These are phyloP conservation scores for Troilus luridus DNA, from an alignment of 2,888 invertebrate genomes.

Conservation along the genomic window DNA sequence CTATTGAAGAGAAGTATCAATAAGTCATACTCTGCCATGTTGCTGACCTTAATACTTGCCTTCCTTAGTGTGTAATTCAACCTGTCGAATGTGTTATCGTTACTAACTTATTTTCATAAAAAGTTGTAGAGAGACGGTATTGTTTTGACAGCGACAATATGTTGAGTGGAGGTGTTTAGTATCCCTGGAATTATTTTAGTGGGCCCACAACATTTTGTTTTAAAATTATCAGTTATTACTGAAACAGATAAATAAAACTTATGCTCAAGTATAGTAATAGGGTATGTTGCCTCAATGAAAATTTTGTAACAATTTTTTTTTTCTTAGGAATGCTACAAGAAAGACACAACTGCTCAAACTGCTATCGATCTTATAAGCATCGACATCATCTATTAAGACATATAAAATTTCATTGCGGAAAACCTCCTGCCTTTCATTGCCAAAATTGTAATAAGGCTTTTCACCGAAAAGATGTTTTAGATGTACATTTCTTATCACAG, in stretches of 20 bases:
- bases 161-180: not conserved
- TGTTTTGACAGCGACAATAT: too few species aligned
- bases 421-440: conserved; percentile 76
- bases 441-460: conserved; percentile 73
- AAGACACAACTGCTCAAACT: conserved; percentile 63
- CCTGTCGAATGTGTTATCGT: too few species aligned
- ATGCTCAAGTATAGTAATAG: not conserved
- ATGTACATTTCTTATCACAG: conserved; percentile 24
- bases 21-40: too few species aligned
- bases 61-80: too few species aligned
- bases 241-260: not conserved
- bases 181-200: not conserved
- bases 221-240: not conserved
- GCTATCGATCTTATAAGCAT: conserved; percentile 62
- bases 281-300: not conserved
- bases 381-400: conserved; percentile 65
- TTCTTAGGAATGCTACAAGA: not conserved
- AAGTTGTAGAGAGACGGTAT: too few species aligned
- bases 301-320: not conserved
- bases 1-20: too few species aligned
- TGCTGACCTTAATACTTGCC: too few species aligned
- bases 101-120: too few species aligned
- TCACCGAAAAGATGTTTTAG: conserved; percentile 40
- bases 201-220: not conserved
- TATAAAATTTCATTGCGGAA: conserved; percentile 69